Evolutionary conservation across 2,113 vertebrate genomes (phyloP).

Genomic region (Aleadryas rufinucha): DNA sequence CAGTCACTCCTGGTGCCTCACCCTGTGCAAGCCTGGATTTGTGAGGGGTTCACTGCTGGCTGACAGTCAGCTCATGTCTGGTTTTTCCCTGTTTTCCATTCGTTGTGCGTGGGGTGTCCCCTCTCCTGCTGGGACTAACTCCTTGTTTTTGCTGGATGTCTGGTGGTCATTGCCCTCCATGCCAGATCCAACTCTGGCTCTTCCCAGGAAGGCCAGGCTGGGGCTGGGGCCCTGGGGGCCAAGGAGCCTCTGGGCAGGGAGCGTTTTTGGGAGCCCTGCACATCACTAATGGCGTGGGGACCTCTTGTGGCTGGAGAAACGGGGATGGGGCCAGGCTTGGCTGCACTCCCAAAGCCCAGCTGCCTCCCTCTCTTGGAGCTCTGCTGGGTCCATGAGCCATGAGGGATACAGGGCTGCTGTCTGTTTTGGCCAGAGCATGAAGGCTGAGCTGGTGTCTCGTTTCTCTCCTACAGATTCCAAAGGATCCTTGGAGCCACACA

Average conservation of each 20-base stretch:
- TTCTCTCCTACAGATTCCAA: slow-evolving; percentile 56
- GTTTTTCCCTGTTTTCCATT: not conserved
- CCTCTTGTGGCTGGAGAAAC: slow-evolving; percentile 55
- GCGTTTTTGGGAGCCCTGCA: not conserved
- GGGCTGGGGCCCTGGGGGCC: not conserved
- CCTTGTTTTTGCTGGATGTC: not conserved
- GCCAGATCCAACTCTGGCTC: not conserved
- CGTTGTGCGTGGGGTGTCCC: accelerated
- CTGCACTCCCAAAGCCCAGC: not conserved
- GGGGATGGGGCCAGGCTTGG: not conserved
- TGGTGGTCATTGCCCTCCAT: accelerated
- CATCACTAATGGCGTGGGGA: not conserved
- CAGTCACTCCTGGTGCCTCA: not conserved
- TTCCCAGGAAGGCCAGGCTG: not conserved
- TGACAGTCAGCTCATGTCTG: not conserved
- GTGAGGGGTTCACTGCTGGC: not conserved
- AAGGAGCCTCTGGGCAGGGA: not conserved
- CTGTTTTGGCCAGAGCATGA: not conserved
- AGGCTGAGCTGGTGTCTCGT: not conserved
- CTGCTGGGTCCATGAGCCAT: accelerated
- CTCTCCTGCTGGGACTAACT: not conserved
- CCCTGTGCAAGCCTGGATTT: not conserved
- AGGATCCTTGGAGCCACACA: slow-evolving; percentile 61
- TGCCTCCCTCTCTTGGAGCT: not conserved
- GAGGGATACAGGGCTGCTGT: not conserved